Evolutionary conservation across 2,113 vertebrate species (phyloP), one percentile per base, ranked within the genome.

Genomic region (Coracopsis vasa): DNA sequence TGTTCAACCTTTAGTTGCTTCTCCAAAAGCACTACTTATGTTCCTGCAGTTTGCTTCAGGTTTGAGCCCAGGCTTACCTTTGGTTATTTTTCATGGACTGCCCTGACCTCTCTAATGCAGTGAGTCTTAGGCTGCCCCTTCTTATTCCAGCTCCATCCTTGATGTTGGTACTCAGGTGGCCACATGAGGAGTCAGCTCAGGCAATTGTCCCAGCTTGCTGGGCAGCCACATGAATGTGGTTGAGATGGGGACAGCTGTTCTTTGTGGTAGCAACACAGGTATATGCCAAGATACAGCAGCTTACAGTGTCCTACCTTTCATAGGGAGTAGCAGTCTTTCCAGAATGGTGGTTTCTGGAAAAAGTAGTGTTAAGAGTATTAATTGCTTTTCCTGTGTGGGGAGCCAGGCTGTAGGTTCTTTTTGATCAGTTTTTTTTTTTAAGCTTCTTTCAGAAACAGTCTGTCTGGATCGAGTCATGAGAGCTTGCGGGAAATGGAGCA

Each of bases 391-490:
- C 13, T 1, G 8, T 67, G 42, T 5, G 16, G 15, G 37, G 14
- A 90, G 13, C 23, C 20, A 81, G 61, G 64, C 60, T 85, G 25
- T n/a, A 66, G 31, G 31, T 66, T 78, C 41, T 35, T 58, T 80
- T 25, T 64, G 48, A 39, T 60, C 5, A 12, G 5, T 2, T 17
- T 54, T 83, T 13, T 2, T 20, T 60, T 86, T 31, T 35, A 73
- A 60, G 48, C 27, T 61, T 73, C 29, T 16, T 88, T 90, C 56
- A 82, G 27, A 62, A 75, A 1, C 2, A 79, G 18, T 12, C 7
- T 0, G 0, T 74, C 66, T 67, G 47, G 66, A 79, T 14, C 9
- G 48, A 13, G n/a, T 85, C 0, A 0, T 15, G 74, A 64, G 74
- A 25, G 35, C 16, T 7, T 90, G 56, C 11, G 51, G 33, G 33